A percentile compares a stretch with the other conserved stretches of the same genome.
These are phyloP conservation scores for Myrmecophaga tridactyla DNA, from an alignment of 2,113 vertebrate genomes.

Conservation along the genomic window DNA sequence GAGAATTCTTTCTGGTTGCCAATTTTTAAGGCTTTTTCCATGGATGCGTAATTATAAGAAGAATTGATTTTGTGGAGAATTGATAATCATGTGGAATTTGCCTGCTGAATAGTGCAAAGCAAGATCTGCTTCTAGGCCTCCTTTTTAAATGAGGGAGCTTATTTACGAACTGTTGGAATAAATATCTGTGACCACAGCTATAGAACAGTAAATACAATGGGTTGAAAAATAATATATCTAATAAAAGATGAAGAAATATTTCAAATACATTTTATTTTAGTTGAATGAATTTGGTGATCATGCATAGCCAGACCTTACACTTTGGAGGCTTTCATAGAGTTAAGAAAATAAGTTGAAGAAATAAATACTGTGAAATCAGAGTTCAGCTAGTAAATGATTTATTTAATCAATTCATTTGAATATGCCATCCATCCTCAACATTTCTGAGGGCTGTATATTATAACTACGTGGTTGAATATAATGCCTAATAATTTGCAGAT, in stretches of 20 bases:
- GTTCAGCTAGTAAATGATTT: slow-evolving; percentile 67
- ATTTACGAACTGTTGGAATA: slow-evolving; percentile 1
- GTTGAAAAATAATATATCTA: slow-evolving; percentile 17
- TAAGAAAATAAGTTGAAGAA: slow-evolving; percentile 50
- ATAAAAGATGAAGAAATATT: neutral
- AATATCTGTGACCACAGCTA: neutral
- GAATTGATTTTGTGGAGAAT: neutral
- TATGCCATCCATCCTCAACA: slow-evolving; percentile 51
- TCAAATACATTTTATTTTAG: slow-evolving; percentile 30
- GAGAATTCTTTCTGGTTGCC: neutral
- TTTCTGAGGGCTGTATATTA: slow-evolving; percentile 59
- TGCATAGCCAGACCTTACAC: neutral
- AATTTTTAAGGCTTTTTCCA: neutral
- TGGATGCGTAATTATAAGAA: neutral
- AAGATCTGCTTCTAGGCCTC: neutral
- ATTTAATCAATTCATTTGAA: slow-evolving; percentile 65
- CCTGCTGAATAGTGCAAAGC: neutral
- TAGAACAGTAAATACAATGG: neutral
- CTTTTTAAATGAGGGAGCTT: neutral
- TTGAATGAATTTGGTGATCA: slow-evolving; percentile 42
- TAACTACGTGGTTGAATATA: slow-evolving; percentile 47
- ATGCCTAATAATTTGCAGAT: slow-evolving; percentile 71
- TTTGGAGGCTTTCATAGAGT: slow-evolving; percentile 19
- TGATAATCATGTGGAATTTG: neutral
- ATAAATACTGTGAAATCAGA: slow-evolving; percentile 43